Evolutionary conservation across 2,888 invertebrate species (phyloP).

Genomic region (Dusona sp.): DNA sequence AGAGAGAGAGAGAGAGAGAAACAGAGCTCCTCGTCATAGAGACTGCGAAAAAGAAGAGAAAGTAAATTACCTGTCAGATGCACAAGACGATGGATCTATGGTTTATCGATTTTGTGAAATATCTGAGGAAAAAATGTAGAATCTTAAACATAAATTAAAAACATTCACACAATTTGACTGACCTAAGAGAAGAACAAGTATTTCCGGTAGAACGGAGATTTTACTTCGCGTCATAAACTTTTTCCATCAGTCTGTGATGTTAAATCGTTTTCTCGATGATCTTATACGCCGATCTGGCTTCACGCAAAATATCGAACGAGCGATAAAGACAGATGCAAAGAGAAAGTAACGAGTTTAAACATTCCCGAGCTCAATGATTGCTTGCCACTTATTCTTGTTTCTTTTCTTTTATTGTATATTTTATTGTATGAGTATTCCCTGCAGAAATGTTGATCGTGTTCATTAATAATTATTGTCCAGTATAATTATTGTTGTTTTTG

Average conservation of each 20-base stretch:
- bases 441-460: not conserved
- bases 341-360: constrained; percentile 43
- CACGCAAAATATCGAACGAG: constrained; percentile 27
- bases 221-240: not conserved
- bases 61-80: constrained; percentile 44
- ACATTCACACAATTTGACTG: constrained; percentile 21
- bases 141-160: not conserved
- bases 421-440: constrained; percentile 5
- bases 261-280: constrained; percentile 36
- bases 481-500: constrained; percentile 1
- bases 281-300: not conserved
- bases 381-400: constrained; percentile 26
- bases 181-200: not conserved
- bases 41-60: constrained; percentile 56
- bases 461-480: not conserved
- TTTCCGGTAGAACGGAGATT: not conserved
- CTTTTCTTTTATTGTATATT: not conserved
- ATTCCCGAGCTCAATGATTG: constrained; percentile 30
- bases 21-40: constrained; percentile 36
- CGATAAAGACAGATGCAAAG: constrained; percentile 36
- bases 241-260: not conserved
- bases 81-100: not conserved
- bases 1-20: constrained; percentile 45
- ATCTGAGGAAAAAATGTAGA: not conserved
- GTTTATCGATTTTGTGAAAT: constrained; percentile 34